A percentile compares a stretch with the other conserved stretches of the same genome.
Evolutionary conservation across 2,888 invertebrate species (phyloP).

Genomic region (Chesias legatella): DNA sequence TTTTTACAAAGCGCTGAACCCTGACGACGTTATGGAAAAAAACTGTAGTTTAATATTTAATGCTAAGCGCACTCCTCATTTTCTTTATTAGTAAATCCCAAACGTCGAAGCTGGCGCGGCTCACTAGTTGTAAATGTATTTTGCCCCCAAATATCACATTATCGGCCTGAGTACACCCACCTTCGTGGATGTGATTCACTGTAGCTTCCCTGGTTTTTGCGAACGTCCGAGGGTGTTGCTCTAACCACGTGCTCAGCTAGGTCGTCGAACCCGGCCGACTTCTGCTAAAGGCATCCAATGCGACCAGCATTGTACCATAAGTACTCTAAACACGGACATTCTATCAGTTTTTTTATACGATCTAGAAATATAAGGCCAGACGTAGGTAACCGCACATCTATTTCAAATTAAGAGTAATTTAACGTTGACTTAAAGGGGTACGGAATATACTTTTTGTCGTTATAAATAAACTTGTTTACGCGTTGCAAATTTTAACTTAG

Average conservation of each 20-base stretch:
- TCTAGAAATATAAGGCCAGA: constrained; percentile 25
- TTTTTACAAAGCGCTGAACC: no score
- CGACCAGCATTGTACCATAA: constrained; percentile 41
- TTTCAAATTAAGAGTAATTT: constrained; percentile 47
- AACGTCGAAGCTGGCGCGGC: no score
- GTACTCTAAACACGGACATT: constrained; percentile 34
- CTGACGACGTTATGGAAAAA: no score
- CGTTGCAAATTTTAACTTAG: constrained; percentile 20
- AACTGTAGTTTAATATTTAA: no score
- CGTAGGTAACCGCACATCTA: constrained; percentile 38
- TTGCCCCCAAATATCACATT: constrained; percentile 2
- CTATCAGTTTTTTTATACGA: constrained; percentile 38
- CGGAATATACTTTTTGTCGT: constrained; percentile 32
- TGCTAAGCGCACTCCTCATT: no score
- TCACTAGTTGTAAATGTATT: no score
- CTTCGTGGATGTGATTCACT: constrained; percentile 47
- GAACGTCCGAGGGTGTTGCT: constrained; percentile 56
- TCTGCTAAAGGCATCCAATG: constrained; percentile 64
- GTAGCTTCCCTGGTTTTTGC: constrained; percentile 62
- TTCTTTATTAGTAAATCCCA: no score
- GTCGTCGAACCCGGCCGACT: constrained; percentile 60
- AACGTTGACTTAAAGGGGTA: constrained; percentile 32
- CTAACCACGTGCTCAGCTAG: constrained; percentile 58
- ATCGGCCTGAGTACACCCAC: constrained; percentile 15
- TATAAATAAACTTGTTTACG: constrained; percentile 18